Evolutionary conservation across 2,113 vertebrate genomes (phyloP).

Genomic region (Poeciliopsis prolifica): DNA sequence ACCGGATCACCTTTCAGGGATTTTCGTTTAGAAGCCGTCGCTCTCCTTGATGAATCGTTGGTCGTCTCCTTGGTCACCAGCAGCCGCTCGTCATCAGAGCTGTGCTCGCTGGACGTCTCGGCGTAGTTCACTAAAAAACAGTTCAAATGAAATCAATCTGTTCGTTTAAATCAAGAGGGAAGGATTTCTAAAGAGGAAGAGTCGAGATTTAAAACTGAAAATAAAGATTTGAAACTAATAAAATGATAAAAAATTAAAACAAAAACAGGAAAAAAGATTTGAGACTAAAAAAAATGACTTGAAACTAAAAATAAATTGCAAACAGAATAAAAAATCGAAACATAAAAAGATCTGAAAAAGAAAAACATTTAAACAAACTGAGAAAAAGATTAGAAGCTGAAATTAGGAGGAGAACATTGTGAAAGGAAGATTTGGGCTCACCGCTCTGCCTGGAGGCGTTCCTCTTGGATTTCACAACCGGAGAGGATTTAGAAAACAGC

Average conservation of each 20-base stretch:
- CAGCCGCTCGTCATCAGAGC: slow-evolving; percentile 53
- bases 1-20: neutral
- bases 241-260: too few species aligned
- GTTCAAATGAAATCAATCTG: neutral
- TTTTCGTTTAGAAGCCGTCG: slow-evolving; percentile 24
- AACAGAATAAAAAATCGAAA: too few species aligned
- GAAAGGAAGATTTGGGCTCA: neutral
- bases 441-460: slow-evolving; percentile 44
- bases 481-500: neutral
- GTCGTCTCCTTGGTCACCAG: slow-evolving; percentile 14
- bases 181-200: neutral
- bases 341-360: too few species aligned
- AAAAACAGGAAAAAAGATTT: too few species aligned
- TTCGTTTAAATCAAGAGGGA: neutral
- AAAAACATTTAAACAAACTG: too few species aligned
- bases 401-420: neutral
- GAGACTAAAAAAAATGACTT: too few species aligned
- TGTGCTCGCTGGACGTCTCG: slow-evolving; percentile 43
- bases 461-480: slow-evolving; percentile 37
- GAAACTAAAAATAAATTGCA: too few species aligned
- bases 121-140: slow-evolving; percentile 52
- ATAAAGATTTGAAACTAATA: too few species aligned
- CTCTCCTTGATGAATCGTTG: neutral
- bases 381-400: neutral
- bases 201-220: neutral